A percentile compares a stretch with the other conserved stretches of the same genome.
Conservation (phyloP, 2,797 vertebrate species). For the Peromyscus melanophrys region DNA sequence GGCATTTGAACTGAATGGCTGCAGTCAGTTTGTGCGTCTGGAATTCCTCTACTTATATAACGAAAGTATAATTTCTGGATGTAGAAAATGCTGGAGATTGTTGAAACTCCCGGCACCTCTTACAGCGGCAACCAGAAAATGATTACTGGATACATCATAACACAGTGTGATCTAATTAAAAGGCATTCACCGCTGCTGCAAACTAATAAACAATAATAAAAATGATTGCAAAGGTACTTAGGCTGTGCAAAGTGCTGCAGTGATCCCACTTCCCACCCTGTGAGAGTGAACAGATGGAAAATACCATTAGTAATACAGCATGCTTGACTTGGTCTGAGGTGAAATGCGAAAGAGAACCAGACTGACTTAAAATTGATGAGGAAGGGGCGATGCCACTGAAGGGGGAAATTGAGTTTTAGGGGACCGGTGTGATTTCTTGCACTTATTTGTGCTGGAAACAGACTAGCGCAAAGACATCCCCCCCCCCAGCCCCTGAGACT, state of each 20-base stretch:
- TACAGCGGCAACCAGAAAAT: slow-evolving; percentile 39
- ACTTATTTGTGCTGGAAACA: background rate
- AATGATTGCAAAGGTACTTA: slow-evolving; percentile 25
- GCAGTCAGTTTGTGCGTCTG: slow-evolving; percentile 38
- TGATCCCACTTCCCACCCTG: background rate
- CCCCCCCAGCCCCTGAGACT: background rate
- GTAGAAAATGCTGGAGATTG: slow-evolving; percentile 16
- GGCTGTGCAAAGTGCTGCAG: slow-evolving; percentile 11
- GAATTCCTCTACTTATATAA: slow-evolving; percentile 23
- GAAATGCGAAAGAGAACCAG: background rate
- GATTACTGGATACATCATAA: slow-evolving; percentile 32
- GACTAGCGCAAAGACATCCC: background rate
- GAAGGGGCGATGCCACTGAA: background rate
- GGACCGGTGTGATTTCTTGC: background rate
- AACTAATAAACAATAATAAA: slow-evolving; percentile 61
- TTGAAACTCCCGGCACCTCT: slow-evolving; percentile 60
- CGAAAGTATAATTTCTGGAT: slow-evolving; percentile 64
- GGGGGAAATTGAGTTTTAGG: background rate
- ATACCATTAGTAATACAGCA: background rate
- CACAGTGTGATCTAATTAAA: slow-evolving; percentile 72
- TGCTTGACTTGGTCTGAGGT: background rate
- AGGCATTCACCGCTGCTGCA: slow-evolving; percentile 15
- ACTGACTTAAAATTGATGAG: background rate
- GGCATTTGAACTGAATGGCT: background rate
- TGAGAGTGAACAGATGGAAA: background rate